These are phyloP conservation scores for Anoplopoma fimbria DNA, from an alignment of 2,113 vertebrate species.

Conservation along the genomic window DNA sequence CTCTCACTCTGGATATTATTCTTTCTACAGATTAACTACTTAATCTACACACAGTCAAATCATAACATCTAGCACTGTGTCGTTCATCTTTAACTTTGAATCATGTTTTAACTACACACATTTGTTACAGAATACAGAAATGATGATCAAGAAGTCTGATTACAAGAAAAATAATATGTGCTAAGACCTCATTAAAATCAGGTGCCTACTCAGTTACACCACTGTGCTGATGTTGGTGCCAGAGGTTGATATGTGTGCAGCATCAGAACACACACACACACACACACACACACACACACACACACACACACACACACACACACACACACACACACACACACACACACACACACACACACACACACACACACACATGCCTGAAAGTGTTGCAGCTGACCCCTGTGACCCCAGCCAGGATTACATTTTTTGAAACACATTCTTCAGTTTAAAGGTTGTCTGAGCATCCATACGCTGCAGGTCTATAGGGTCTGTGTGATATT, in stretches of 20 bases:
- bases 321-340: no score
- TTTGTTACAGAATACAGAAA: not conserved
- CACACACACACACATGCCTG: not conserved
- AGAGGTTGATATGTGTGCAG: no score
- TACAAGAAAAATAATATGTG: not conserved
- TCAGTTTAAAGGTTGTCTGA: not conserved
- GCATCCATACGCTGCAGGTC: not conserved
- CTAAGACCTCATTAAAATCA: not conserved
- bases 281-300: no score
- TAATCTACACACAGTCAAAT: not conserved
- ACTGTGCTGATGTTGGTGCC: no score
- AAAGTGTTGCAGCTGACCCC: not conserved
- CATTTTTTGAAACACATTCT: not conserved
- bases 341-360: not conserved
- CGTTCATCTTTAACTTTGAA: not conserved
- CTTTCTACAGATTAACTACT: not conserved
- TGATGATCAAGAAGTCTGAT: not conserved
- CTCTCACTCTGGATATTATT: not conserved
- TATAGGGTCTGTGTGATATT: constrained; percentile 3
- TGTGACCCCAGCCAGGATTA: not conserved
- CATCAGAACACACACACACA: no score
- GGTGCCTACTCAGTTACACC: no score
- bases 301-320: no score
- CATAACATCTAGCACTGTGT: not conserved
- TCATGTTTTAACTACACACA: not conserved